These are phyloP conservation scores for Setipinna tenuifilis DNA, from an alignment of 2,797 vertebrate genomes.

Conservation along the genomic window DNA sequence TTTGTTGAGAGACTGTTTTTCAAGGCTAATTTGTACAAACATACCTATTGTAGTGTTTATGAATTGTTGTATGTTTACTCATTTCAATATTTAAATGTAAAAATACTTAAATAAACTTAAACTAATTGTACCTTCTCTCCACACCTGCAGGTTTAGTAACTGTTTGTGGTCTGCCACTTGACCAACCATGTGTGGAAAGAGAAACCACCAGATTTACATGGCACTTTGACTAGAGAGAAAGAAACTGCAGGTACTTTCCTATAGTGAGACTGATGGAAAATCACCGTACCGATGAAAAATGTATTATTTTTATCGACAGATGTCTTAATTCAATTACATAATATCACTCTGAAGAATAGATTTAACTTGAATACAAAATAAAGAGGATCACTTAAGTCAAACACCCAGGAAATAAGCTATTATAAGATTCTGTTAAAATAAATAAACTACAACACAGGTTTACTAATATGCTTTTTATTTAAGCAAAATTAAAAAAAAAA, in stretches of 20 bases:
- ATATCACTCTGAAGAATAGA: background rate
- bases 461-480: constrained; percentile 1
- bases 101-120: too few relatives aligned
- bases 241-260: constrained; percentile 10
- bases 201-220: constrained; percentile 10
- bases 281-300: background rate
- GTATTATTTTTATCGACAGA: background rate
- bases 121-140: too few relatives aligned
- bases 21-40: too few relatives aligned
- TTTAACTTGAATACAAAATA: background rate
- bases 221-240: constrained; percentile 5
- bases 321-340: background rate
- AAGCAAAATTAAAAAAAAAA: too few relatives aligned
- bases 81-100: too few relatives aligned
- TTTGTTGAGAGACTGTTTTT: too few relatives aligned
- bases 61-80: too few relatives aligned
- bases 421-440: background rate
- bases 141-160: background rate
- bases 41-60: too few relatives aligned
- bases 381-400: background rate
- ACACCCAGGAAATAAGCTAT: background rate
- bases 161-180: background rate
- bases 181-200: background rate
- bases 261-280: background rate
- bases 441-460: background rate